Evolutionary conservation across 2,797 vertebrate genomes (phyloP).

Genomic region (Aulostomus chinensis): DNA sequence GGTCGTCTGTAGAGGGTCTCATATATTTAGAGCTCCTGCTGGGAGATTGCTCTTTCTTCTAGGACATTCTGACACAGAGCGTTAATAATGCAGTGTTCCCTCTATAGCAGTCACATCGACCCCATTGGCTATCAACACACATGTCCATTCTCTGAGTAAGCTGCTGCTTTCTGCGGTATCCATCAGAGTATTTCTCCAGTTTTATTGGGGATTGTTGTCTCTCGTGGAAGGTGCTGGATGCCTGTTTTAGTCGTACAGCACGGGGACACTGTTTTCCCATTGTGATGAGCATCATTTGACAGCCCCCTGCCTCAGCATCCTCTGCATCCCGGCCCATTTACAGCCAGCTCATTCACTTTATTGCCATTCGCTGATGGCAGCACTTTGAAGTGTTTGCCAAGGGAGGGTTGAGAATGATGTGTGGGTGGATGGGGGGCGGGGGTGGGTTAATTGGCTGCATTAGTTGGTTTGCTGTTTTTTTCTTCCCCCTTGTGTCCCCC

Average conservation of each 20-base stretch:
- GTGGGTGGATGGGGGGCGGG: slow-evolving; percentile 5
- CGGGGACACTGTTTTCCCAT: slow-evolving; percentile 43
- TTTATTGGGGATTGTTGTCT: no score
- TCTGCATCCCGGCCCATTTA: slow-evolving; percentile 52
- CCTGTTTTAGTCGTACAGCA: slow-evolving; percentile 32
- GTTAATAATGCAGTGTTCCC: slow-evolving; percentile 52
- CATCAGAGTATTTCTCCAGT: slow-evolving; percentile 9
- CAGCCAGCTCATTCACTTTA: slow-evolving; percentile 60
- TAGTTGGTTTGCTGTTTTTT: slow-evolving; percentile 57
- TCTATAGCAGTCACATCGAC: slow-evolving; percentile 28
- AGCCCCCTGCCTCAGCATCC: slow-evolving; percentile 58
- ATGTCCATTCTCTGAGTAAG: slow-evolving; percentile 34
- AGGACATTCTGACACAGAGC: slow-evolving; percentile 46
- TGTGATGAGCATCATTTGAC: slow-evolving; percentile 63
- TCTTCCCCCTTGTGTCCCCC: no score
- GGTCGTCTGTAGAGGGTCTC: slow-evolving; percentile 47
- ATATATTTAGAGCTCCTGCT: slow-evolving; percentile 55
- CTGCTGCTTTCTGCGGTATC: no score
- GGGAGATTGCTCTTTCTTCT: slow-evolving; percentile 57
- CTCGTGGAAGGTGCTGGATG: no score
- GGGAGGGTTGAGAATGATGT: no score
- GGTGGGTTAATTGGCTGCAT: slow-evolving; percentile 65
- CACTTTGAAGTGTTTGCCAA: slow-evolving; percentile 68
- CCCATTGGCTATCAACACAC: slow-evolving; percentile 46
- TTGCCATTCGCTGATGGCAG: slow-evolving; percentile 70